A percentile compares a stretch with the other conserved stretches of the same genome.
phyloP scores from a whole-genome alignment of 92 coral and sea anemone species.

The Chrysogorgia sp. region DNA sequence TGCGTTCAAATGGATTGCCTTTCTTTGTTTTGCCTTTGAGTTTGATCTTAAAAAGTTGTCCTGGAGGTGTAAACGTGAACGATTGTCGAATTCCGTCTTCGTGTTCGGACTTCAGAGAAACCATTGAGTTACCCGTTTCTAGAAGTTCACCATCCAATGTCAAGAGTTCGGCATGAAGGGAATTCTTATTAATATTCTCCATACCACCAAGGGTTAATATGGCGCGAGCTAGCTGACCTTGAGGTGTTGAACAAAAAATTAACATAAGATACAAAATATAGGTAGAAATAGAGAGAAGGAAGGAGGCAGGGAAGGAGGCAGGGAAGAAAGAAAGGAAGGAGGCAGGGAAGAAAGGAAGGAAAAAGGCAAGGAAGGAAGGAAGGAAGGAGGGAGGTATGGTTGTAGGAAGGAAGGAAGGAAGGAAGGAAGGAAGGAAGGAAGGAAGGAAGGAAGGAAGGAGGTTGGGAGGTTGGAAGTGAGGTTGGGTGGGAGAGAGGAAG shows the following conservation, averaged over 20 bases:
- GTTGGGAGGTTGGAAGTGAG: no score
- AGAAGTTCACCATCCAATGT: constrained; percentile 22
- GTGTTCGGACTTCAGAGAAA: constrained; percentile 59
- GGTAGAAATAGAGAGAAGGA: no score
- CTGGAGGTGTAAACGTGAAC: constrained; percentile 73
- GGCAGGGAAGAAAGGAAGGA: no score
- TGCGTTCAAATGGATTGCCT: constrained; percentile 67
- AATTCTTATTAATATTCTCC: constrained; percentile 44
- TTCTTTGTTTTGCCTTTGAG: constrained; percentile 72
- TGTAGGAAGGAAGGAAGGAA: no score
- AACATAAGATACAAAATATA: background rate
- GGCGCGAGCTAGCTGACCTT: constrained; percentile 62
- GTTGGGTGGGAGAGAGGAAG: no score
- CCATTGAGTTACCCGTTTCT: constrained; percentile 13
- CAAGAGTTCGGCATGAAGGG: constrained; percentile 64
- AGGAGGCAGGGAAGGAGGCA: no score
- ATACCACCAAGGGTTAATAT: constrained; percentile 77
- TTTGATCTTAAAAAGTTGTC: constrained; percentile 61
- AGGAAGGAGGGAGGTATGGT: no score
- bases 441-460: no score
- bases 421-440: no score
- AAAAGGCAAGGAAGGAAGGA: no score
- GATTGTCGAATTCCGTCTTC: constrained; percentile 65
- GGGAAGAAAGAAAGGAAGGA: no score
- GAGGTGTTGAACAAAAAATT: background rate